Percentiles rank a stretch among this genome's conserved stretches.
These are phyloP conservation scores for Engraulis encrasicolus DNA, from an alignment of 2,113 vertebrate species.

Conservation along the genomic window DNA sequence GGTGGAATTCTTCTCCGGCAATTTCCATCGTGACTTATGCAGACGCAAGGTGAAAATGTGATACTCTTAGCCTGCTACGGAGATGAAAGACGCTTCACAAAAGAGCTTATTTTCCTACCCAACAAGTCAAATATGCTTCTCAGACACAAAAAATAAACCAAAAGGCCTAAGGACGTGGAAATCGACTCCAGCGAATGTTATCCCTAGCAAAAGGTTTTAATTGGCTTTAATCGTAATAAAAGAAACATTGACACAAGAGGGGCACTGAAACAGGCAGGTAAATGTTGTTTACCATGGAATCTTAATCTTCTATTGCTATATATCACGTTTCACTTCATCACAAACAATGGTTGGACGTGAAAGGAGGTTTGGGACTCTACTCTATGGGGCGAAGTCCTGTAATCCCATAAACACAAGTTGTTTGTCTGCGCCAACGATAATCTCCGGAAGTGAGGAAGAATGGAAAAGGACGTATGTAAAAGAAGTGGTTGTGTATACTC, in stretches of 20 bases:
- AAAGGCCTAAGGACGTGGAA: conserved; percentile 38
- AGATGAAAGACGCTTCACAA: conserved; percentile 53
- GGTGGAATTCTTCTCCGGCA: conserved; percentile 47
- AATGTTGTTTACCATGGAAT: conserved; percentile 49
- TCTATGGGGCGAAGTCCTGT: conserved; percentile 52
- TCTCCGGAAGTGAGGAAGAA: conserved; percentile 47
- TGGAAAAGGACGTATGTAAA: conserved; percentile 26
- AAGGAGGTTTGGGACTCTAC: conserved; percentile 42
- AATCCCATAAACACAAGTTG: conserved; percentile 51
- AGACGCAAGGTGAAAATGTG: conserved; percentile 51
- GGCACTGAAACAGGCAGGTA: conserved; percentile 42
- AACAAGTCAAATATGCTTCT: conserved; percentile 59
- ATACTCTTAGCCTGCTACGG: conserved; percentile 54
- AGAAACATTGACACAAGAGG: conserved; percentile 39
- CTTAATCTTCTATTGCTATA: conserved; percentile 47
- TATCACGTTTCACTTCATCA: conserved; percentile 51
- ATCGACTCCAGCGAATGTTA: conserved; percentile 50
- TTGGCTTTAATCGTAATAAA: conserved; percentile 53
- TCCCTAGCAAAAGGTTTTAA: conserved; percentile 58
- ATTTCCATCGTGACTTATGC: conserved; percentile 27
- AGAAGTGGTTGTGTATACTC: conserved; percentile 38
- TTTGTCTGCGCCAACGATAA: conserved; percentile 64
- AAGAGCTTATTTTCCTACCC: conserved; percentile 53
- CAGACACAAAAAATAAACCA: conserved; percentile 40
- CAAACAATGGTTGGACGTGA: conserved; percentile 46